Percentiles rank a stretch among this genome's conserved stretches.
Evolutionary conservation across 2,797 vertebrate genomes (phyloP).

Genomic region (Pseudochirops cupreus): DNA sequence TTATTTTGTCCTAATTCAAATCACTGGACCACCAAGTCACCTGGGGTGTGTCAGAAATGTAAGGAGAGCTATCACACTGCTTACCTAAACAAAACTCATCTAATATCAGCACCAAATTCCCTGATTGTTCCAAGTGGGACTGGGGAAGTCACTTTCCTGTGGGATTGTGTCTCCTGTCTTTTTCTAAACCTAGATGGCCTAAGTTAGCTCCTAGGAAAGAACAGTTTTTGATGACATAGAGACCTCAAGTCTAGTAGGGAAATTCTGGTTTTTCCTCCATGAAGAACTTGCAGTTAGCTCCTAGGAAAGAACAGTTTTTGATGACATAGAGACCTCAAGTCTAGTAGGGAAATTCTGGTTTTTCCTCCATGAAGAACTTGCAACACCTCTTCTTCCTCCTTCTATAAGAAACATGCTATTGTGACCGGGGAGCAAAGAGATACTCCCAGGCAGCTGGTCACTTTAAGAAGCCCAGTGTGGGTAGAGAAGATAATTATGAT

Average conservation of each 20-base stretch:
- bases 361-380: not conserved
- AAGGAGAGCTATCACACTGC: not conserved
- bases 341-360: not conserved
- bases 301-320: not conserved
- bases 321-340: not conserved
- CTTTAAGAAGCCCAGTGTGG: not conserved
- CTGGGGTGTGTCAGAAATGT: not conserved
- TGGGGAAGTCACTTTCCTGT: not conserved
- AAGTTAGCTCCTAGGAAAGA: not conserved
- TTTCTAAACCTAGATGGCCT: not conserved
- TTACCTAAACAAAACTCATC: slow-evolving; percentile 5
- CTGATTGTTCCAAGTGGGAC: not conserved
- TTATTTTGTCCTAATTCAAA: not conserved
- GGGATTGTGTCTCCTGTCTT: not conserved
- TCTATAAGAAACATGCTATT: not conserved
- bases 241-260: not conserved
- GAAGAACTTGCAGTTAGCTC: not conserved
- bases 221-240: not conserved
- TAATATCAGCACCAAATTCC: not conserved
- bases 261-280: not conserved
- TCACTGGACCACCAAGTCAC: not conserved
- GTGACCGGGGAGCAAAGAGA: not conserved
- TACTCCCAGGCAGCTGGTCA: not conserved
- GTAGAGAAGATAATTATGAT: not conserved
- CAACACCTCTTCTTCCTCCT: not conserved